Percentiles rank a stretch among this genome's conserved stretches.
Conservation (phyloP, 2,888 invertebrate species). For the Oxycera nigricornis region DNA sequence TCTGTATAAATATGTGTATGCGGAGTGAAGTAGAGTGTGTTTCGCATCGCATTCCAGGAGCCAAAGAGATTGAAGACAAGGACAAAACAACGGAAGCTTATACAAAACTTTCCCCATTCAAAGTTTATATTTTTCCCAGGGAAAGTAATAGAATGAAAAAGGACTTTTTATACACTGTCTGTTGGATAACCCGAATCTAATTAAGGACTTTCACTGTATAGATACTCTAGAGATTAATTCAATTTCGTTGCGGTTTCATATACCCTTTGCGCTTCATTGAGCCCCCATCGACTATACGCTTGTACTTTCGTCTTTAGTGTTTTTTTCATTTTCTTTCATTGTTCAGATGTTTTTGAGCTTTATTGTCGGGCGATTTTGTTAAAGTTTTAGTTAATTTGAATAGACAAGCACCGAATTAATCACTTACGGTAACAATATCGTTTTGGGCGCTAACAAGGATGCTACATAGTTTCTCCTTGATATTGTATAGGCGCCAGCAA, state of each 20-base stretch:
- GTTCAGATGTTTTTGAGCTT: not conserved
- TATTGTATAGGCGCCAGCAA: too few species aligned
- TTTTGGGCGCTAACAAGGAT: too few species aligned
- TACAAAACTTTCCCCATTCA: slow-evolving; percentile 39
- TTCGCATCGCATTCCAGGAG: not conserved
- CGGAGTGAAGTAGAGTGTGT: too few species aligned
- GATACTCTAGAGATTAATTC: slow-evolving; percentile 40
- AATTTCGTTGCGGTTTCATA: slow-evolving; percentile 40
- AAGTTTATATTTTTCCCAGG: slow-evolving; percentile 36
- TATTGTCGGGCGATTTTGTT: not conserved
- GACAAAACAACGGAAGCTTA: slow-evolving; percentile 28
- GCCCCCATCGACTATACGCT: not conserved
- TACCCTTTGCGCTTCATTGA: slow-evolving; percentile 37
- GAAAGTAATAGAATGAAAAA: slow-evolving; percentile 38
- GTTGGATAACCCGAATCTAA: slow-evolving; percentile 39
- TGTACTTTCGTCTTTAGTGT: not conserved
- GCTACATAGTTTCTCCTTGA: too few species aligned
- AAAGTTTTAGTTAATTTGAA: slow-evolving; percentile 1
- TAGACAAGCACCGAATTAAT: too few species aligned
- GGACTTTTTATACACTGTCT: slow-evolving; percentile 19
- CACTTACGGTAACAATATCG: too few species aligned
- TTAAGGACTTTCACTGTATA: slow-evolving; percentile 30
- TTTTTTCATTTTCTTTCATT: not conserved
- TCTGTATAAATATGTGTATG: too few species aligned
- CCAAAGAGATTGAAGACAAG: not conserved